These are phyloP conservation scores for Lepetodrilus schrolli DNA, from an alignment of 2,888 invertebrate species.

Conservation along the genomic window DNA sequence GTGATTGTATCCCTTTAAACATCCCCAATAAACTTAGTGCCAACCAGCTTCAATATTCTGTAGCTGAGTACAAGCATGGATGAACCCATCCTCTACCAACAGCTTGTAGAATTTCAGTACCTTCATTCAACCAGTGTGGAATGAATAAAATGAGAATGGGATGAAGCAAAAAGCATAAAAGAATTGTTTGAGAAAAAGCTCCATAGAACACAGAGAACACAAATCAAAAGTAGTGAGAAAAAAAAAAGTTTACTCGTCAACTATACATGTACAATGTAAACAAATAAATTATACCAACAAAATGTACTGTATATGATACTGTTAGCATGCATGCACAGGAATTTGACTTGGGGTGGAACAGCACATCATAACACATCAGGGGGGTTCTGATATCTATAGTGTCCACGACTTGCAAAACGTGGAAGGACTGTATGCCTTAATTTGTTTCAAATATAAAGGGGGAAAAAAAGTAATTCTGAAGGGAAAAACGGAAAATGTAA, in stretches of 20 bases:
- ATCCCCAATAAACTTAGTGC: too few relatives aligned
- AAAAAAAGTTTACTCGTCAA: conserved; percentile 6
- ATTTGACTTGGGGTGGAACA: background rate
- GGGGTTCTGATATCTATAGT: background rate
- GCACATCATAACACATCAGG: conserved; percentile 9
- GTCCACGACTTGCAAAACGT: background rate
- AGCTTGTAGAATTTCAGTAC: too few relatives aligned
- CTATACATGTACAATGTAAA: background rate
- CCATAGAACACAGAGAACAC: background rate
- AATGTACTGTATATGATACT: background rate
- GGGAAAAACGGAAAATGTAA: too few relatives aligned
- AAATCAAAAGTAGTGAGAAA: background rate
- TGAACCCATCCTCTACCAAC: background rate
- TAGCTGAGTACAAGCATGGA: background rate
- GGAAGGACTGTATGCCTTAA: background rate
- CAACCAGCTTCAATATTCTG: too few relatives aligned
- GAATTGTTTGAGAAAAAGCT: background rate
- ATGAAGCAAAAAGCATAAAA: background rate
- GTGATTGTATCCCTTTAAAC: too few relatives aligned
- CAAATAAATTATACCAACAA: conserved; percentile 6
- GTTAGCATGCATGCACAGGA: background rate
- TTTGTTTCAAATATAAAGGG: background rate
- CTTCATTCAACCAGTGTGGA: background rate
- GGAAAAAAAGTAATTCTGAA: too few relatives aligned
- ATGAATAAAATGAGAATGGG: background rate